A percentile compares a stretch with the other conserved stretches of the same genome.
Conservation (phyloP, 2,797 vertebrate species). For the Tympanoctomys barrerae region DNA sequence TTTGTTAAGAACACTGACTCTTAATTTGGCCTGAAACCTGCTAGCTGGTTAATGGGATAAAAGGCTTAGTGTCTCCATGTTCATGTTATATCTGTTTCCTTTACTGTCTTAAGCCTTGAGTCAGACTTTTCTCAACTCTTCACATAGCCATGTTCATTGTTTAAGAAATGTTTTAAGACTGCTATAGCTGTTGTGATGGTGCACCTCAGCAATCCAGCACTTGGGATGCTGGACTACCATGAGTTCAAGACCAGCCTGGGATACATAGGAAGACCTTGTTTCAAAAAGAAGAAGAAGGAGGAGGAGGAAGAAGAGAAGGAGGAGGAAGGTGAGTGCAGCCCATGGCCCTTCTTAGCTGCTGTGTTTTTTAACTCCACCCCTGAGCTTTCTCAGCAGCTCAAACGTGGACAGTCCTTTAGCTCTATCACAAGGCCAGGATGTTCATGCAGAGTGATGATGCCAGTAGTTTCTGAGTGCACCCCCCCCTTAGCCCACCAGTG, state of each 20-base stretch:
- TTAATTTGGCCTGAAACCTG: neutral
- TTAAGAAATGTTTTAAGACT: neutral
- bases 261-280: neutral
- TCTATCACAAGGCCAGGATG: no score
- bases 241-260: neutral
- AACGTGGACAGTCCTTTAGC: no score
- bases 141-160: neutral
- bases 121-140: neutral
- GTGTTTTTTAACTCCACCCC: no score
- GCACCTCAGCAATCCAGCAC: neutral
- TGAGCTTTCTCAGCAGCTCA: no score
- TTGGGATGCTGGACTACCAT: neutral
- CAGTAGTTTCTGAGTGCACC: neutral
- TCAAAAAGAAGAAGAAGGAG: neutral
- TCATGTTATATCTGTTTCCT: neutral
- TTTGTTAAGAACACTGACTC: neutral
- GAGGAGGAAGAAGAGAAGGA: no score
- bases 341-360: no score
- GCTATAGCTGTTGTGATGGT: neutral
- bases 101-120: neutral
- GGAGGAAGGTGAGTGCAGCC: no score
- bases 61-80: neutral
- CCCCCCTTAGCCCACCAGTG: neutral
- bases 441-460: neutral
- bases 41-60: neutral